Evolutionary conservation across 2,888 invertebrate species (phyloP).

Genomic region (Parnassius apollo): DNA sequence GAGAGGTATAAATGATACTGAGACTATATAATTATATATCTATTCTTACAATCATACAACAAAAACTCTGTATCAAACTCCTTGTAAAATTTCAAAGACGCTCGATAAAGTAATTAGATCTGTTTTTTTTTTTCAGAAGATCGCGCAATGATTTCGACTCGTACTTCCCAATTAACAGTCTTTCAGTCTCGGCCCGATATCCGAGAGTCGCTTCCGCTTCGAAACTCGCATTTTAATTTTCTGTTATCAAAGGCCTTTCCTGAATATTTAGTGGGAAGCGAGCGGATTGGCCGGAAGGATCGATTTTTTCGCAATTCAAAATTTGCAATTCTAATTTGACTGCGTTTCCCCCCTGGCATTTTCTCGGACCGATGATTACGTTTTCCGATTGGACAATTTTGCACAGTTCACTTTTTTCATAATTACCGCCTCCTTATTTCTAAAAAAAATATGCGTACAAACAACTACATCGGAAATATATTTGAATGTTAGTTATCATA

Average conservation of each 20-base stretch:
- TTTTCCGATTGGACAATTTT: constrained; percentile 28
- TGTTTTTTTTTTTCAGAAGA: constrained; percentile 17
- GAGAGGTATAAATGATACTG: too few relatives aligned
- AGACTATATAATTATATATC: too few relatives aligned
- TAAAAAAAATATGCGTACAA: too few relatives aligned
- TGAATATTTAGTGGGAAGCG: constrained; percentile 44
- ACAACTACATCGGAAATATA: too few relatives aligned
- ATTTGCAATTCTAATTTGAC: constrained; percentile 41
- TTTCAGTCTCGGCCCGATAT: constrained; percentile 40
- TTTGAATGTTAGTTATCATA: too few relatives aligned
- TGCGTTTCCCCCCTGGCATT: constrained; percentile 31
- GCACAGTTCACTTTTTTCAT: too few relatives aligned
- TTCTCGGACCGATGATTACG: constrained; percentile 33
- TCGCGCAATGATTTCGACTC: constrained; percentile 31
- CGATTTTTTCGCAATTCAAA: constrained; percentile 49
- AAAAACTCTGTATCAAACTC: too few relatives aligned
- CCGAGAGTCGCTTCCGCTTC: constrained; percentile 49
- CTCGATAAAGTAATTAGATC: constrained; percentile 7
- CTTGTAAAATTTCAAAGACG: background rate
- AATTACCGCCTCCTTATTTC: too few relatives aligned
- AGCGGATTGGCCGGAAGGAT: constrained; percentile 65
- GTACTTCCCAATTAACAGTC: constrained; percentile 35
- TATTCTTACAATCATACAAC: too few relatives aligned
- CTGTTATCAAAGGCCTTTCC: constrained; percentile 46
- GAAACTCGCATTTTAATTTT: constrained; percentile 53